A percentile compares a stretch with the other conserved stretches of the same genome.
These are phyloP conservation scores for Heteropelma amictum DNA, from an alignment of 2,888 invertebrate genomes.

Conservation along the genomic window DNA sequence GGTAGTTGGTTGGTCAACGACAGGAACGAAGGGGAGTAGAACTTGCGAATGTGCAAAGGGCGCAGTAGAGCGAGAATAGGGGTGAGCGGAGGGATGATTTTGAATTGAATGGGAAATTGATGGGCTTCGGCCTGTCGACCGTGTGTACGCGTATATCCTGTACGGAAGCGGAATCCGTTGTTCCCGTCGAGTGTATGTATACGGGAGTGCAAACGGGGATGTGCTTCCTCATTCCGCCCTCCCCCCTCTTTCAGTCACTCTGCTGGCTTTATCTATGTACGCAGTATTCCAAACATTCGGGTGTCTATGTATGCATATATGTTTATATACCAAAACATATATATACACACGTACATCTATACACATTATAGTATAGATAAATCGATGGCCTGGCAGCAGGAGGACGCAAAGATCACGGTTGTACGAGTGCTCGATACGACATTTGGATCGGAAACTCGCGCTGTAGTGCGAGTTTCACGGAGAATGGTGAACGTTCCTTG, in stretches of 20 bases:
- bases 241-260: background rate
- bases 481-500: slow-evolving; percentile 30
- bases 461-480: slow-evolving; percentile 35
- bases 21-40: too few species aligned
- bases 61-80: slow-evolving; percentile 4
- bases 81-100: slow-evolving; percentile 55
- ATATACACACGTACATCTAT: too few species aligned
- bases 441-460: background rate
- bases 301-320: slow-evolving; percentile 33
- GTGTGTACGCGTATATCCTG: slow-evolving; percentile 67
- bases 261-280: slow-evolving; percentile 30
- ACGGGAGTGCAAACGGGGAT: slow-evolving; percentile 50
- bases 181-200: slow-evolving; percentile 63
- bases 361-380: background rate
- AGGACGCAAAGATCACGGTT: background rate
- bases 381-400: background rate
- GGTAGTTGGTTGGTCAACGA: slow-evolving; percentile 38
- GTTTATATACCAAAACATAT: too few species aligned
- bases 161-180: slow-evolving; percentile 67
- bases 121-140: slow-evolving; percentile 70
- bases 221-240: slow-evolving; percentile 19
- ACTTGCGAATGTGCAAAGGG: slow-evolving; percentile 23
- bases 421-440: background rate
- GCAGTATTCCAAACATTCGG: slow-evolving; percentile 18
- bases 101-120: slow-evolving; percentile 73